Evolutionary conservation across 2,888 invertebrate genomes (phyloP).

Genomic region (Zonitis immaculata): DNA sequence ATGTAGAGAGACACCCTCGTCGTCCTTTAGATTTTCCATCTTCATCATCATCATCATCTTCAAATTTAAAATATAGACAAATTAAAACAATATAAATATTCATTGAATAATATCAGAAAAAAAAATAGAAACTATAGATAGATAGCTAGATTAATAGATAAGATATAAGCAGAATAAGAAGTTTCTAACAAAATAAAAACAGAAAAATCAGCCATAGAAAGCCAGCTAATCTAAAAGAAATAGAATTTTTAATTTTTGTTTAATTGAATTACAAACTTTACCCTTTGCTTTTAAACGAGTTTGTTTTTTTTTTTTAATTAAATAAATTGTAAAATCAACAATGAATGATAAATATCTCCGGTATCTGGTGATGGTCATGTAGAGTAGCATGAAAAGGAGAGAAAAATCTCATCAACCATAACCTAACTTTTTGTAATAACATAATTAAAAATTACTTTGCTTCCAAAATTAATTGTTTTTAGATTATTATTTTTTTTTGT

Average conservation of each 20-base stretch:
- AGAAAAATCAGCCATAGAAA: not conserved
- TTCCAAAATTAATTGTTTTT: no score
- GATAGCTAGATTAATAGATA: not conserved
- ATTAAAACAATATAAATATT: no score
- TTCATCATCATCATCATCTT: constrained; percentile 52
- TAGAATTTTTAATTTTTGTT: constrained; percentile 2
- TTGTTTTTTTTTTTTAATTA: not conserved
- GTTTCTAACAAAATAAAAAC: no score
- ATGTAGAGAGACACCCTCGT: constrained; percentile 60
- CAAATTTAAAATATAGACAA: not conserved
- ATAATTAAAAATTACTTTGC: no score
- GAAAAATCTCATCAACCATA: constrained; percentile 21
- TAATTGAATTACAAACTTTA: constrained; percentile 11
- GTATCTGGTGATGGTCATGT: constrained; percentile 37
- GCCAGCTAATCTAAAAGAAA: constrained; percentile 22
- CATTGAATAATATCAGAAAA: constrained; percentile 44
- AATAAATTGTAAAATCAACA: constrained; percentile 39
- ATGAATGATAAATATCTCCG: constrained; percentile 49
- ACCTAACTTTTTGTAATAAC: no score
- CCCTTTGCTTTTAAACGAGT: constrained; percentile 24
- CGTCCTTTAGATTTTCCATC: constrained; percentile 58
- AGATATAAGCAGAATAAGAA: not conserved
- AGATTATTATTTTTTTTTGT: no score
- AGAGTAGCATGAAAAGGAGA: constrained; percentile 43
- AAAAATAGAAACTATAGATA: constrained; percentile 24